Evolutionary conservation across 2,113 vertebrate species (phyloP), one percentile per base, ranked within the genome.

Genomic region (Illadopsis cleaveri): DNA sequence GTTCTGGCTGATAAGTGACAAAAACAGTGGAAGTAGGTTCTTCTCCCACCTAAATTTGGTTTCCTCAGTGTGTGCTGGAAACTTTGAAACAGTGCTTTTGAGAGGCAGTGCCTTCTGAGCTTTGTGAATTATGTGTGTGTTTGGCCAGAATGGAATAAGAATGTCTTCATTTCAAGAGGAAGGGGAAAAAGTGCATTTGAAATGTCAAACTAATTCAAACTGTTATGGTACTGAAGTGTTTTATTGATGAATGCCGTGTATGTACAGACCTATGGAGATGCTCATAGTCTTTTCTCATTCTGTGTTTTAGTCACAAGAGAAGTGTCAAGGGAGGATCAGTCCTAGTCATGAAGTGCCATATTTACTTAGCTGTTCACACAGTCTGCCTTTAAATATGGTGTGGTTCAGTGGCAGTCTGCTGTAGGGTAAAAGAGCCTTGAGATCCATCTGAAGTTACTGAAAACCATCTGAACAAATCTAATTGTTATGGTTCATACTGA

Each of bases 401-500:
- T 45, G 31, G 33, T 88, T 88, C n/a, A 33, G 27, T 77, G 35
- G 33, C 68, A 82, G 66, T 33, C 40, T 12, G 0, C 50, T 69
- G 54, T 72, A 57, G 22, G 14, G 21, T 90, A 44, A n/a, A 51
- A 86, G 57, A 69, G 23, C 40, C 27, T 33, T 48, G 57, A 57
- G 56, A 66, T 66, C 38, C 35, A 24, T 42, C 28, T 81, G 56
- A 82, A 82, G 44, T 75, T 75, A 47, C 42, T 68, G 60, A 86
- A 30, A 54, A 44, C 20, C 11, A 12, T 54, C 35, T 82, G 38
- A 75, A 33, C 31, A 38, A 72, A 48, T 10, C 30, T 15, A 21
- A 40, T 47, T 80, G 62, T 71, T 70, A 18, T 0, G 0, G 25
- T 70, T 92, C 21, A 19, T 42, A n/a, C 21, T 1, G 0, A 20